phyloP scores from a whole-genome alignment of 1,140 invertebrate species.

The Drosophila melanica region DNA sequence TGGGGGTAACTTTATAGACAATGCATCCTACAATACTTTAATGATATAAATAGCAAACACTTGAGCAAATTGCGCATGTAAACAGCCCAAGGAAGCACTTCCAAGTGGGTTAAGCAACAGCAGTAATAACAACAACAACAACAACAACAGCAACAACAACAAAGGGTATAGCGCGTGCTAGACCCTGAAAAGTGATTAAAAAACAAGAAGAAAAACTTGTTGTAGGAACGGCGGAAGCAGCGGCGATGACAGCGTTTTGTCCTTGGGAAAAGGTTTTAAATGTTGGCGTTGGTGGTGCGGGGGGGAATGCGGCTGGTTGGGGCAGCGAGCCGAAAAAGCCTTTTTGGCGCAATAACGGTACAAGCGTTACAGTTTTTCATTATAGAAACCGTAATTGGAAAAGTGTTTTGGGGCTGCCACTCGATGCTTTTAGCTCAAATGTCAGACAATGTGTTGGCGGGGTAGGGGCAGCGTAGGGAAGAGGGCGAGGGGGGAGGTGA shows the following conservation, averaged over 20 bases:
- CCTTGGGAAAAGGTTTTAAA: conserved; percentile 69
- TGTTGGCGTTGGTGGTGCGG: no score
- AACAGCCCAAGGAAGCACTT: conserved; percentile 53
- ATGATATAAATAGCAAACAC: conserved; percentile 75
- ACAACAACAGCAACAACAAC: conserved; percentile 1
- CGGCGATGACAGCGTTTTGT: conserved; percentile 49
- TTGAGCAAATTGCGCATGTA: conserved; percentile 79
- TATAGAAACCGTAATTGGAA: conserved; percentile 78
- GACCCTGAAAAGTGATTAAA: conserved; percentile 82
- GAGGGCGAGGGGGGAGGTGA: not conserved
- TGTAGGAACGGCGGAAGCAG: conserved; percentile 44
- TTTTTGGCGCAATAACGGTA: conserved; percentile 53
- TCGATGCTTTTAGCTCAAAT: conserved; percentile 79
- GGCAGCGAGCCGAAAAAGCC: conserved; percentile 14
- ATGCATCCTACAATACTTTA: conserved; percentile 52
- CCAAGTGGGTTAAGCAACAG: conserved; percentile 44
- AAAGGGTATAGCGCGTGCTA: conserved; percentile 54
- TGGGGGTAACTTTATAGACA: conserved; percentile 34
- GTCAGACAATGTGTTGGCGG: conserved; percentile 58
- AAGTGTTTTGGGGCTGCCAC: conserved; percentile 77
- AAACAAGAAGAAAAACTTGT: conserved; percentile 55
- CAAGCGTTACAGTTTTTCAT: conserved; percentile 60
- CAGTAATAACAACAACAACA: conserved; percentile 5
- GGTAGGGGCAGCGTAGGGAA: conserved; percentile 27
- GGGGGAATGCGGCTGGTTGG: not conserved